Evolutionary conservation across 2,888 invertebrate species (phyloP), one percentile per base, ranked within the genome.

Genomic region (Bombylius discolor): DNA sequence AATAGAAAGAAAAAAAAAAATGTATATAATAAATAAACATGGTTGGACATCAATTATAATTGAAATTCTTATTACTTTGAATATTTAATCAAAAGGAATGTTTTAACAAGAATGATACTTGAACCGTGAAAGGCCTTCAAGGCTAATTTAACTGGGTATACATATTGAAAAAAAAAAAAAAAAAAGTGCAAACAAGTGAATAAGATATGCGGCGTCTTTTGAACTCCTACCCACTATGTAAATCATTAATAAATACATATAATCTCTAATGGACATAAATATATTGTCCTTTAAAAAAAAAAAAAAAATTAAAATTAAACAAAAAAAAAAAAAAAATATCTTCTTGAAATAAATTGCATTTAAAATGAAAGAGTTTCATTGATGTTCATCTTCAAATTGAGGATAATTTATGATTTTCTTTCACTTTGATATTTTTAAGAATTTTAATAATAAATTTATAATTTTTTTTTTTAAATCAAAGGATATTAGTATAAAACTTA

Each of bases 11-110:
- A 23, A 23, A 23, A 23, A 23, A 23, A 23, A 23, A 2, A 23
- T 23, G 23, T 3, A 23, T 23, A 23, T 23, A 23, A 23, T 23
- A 23, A 7, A 36, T 36, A 42, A 11, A 11, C 39, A 42, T 42
- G 4, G 9, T 42, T 42, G 46, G 51, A 51, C 57, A 57, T 59
- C 59, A 59, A 59, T 59, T 59, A 59, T 50, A 57, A 57, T 56
- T 57, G 55, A 59, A 57, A 59, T 12, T 51, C 51, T 53, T 47
- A 46, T 52, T 52, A 52, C 49, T 56, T 56, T 39, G 39, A 56
- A 57, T 57, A 57, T 51, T 53, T 59, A 34, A 59, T 59, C 59
- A 59, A 59, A 59, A 49, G 55, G 51, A 57, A 54, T 50, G n/a
- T 51, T 53, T 53, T 42, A 14, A 42, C 12, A 42, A 8, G 12